Percentiles rank a stretch among this genome's conserved stretches.
phyloP scores from a whole-genome alignment of 2,888 invertebrate genomes.

The Drosophila cognata region DNA sequence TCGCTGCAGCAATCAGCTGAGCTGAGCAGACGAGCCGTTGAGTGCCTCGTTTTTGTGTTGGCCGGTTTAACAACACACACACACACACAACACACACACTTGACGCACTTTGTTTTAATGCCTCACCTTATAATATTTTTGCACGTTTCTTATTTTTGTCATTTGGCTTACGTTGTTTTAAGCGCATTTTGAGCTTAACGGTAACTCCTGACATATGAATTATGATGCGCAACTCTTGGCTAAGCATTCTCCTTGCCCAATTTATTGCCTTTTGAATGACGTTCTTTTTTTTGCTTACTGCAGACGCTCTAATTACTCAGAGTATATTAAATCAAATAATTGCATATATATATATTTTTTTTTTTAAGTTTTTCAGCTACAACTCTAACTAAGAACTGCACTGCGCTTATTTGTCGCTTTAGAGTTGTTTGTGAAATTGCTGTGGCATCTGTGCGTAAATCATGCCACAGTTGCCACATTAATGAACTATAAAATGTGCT shows the following conservation, averaged over 20 bases:
- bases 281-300: background rate
- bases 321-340: background rate
- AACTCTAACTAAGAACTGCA: background rate
- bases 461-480: conserved; percentile 68
- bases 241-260: conserved; percentile 18
- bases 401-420: background rate
- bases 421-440: conserved; percentile 18
- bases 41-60: conserved; percentile 49
- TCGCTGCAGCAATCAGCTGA: conserved; percentile 64
- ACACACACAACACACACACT: conserved; percentile 15
- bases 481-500: conserved; percentile 72
- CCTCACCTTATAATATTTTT: conserved; percentile 22
- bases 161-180: conserved; percentile 54
- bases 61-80: conserved; percentile 42
- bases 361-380: background rate
- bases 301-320: background rate
- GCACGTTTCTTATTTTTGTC: conserved; percentile 18
- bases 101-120: conserved; percentile 65
- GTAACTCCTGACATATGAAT: conserved; percentile 70
- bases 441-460: conserved; percentile 58
- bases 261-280: conserved; percentile 10
- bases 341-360: too few species aligned
- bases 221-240: conserved; percentile 53
- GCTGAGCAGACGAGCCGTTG: conserved; percentile 39
- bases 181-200: conserved; percentile 80